phyloP scores from a whole-genome alignment of 2,797 vertebrate genomes.

The Pempheris klunzingeri region DNA sequence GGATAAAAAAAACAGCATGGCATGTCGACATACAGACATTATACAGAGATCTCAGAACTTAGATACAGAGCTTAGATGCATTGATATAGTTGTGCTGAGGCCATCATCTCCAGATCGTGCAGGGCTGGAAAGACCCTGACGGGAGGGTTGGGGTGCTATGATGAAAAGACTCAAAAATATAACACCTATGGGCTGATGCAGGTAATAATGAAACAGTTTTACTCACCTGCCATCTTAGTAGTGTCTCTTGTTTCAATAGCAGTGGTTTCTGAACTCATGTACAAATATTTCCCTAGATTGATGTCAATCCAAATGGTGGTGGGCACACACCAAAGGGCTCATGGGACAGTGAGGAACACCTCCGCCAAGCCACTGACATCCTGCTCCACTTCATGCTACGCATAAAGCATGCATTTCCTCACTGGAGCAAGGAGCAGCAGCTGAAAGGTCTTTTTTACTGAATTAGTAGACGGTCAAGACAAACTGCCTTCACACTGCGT shows the following conservation, averaged over 20 bases:
- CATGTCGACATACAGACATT: too few relatives aligned
- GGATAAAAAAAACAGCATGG: too few relatives aligned
- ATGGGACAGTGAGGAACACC: constrained; percentile 42
- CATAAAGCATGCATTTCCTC: background rate
- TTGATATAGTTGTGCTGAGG: too few relatives aligned
- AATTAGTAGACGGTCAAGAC: too few relatives aligned
- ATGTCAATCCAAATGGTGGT: constrained; percentile 19
- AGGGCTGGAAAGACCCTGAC: constrained; percentile 39
- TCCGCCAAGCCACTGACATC: constrained; percentile 29
- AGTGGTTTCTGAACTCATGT: background rate
- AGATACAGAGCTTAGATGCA: too few relatives aligned
- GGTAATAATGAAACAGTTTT: constrained; percentile 4
- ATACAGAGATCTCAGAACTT: too few relatives aligned
- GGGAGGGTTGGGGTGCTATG: constrained; percentile 8
- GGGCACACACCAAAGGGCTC: background rate
- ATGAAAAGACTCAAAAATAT: background rate
- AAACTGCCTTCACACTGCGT: too few relatives aligned
- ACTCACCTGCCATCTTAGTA: background rate
- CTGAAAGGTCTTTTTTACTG: constrained; percentile 47
- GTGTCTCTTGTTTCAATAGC: background rate
- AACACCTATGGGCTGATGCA: constrained; percentile 46
- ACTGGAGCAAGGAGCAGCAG: constrained; percentile 8
- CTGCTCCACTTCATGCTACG: background rate
- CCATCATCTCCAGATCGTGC: constrained; percentile 55
- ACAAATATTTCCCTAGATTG: constrained; percentile 21